Percentiles rank a stretch among this genome's conserved stretches.
phyloP scores from a whole-genome alignment of 2,797 vertebrate species.

The Gambusia yucatana region DNA sequence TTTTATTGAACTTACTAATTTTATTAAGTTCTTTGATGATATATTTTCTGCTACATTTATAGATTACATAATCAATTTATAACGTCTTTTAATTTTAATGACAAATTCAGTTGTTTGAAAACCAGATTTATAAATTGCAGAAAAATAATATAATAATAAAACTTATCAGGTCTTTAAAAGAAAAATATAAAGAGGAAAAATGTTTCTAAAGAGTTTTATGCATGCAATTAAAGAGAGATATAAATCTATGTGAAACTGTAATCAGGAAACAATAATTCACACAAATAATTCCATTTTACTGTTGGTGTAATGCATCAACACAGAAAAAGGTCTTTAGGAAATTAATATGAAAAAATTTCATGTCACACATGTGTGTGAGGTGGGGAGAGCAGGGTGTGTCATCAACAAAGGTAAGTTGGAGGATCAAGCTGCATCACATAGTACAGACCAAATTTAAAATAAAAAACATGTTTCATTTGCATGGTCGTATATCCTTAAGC shows the following conservation, averaged over 20 bases:
- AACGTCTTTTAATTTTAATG: neutral
- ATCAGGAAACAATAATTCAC: neutral
- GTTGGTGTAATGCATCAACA: neutral
- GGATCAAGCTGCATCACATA: constrained; percentile 29
- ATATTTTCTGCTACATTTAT: neutral
- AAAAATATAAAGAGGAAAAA: neutral
- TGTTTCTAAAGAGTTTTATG: neutral
- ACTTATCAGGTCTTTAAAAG: neutral
- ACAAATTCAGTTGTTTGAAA: neutral
- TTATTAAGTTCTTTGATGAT: neutral
- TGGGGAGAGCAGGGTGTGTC: neutral
- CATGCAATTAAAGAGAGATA: neutral
- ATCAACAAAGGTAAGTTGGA: neutral
- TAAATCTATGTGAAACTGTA: neutral
- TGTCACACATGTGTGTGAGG: neutral
- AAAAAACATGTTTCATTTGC: constrained; percentile 57
- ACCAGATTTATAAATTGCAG: neutral
- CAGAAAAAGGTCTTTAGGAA: neutral
- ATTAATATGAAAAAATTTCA: neutral
- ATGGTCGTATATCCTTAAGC: constrained; percentile 45
- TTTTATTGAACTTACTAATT: neutral
- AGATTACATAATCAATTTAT: neutral
- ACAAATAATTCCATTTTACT: neutral
- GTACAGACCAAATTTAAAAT: constrained; percentile 38
- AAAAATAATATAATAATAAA: neutral